These are phyloP conservation scores for Drosophila kikkawai DNA, from an alignment of 1,140 invertebrate species.

Conservation along the genomic window DNA sequence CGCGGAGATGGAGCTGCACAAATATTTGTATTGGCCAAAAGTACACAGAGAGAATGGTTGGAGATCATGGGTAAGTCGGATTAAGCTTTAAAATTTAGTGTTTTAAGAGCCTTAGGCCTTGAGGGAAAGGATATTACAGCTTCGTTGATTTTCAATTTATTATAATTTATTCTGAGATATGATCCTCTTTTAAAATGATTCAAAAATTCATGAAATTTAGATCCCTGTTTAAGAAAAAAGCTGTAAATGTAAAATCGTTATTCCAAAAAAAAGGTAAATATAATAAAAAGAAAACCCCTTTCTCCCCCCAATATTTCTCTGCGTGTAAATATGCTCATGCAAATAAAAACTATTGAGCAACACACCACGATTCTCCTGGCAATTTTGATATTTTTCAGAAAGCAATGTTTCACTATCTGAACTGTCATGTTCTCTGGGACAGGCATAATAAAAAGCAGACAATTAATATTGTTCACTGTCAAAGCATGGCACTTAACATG, in stretches of 20 bases:
- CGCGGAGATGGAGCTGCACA: neutral
- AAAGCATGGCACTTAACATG: constrained; percentile 66
- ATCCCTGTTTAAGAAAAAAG: neutral
- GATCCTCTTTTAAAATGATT: no score
- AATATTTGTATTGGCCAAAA: constrained; percentile 3
- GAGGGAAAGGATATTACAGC: no score
- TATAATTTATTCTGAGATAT: no score
- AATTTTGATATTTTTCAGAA: constrained; percentile 8
- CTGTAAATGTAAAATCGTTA: neutral
- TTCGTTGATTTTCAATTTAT: no score
- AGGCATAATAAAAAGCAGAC: constrained; percentile 38
- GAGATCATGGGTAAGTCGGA: no score
- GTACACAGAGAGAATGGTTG: neutral
- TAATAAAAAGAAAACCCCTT: neutral
- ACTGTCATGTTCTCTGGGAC: constrained; percentile 27
- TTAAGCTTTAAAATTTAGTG: neutral
- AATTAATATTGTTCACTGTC: constrained; percentile 77
- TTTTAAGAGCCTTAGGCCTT: neutral
- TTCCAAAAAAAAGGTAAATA: neutral
- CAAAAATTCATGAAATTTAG: no score
- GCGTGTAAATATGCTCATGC: neutral
- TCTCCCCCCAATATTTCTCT: neutral
- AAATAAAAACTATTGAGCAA: constrained; percentile 19
- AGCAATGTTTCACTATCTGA: constrained; percentile 37
- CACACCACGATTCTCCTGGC: neutral